Percentiles rank a stretch among this genome's conserved stretches.
phyloP scores from a whole-genome alignment of 1,140 invertebrate genomes.

The Nixonia krombeini region DNA sequence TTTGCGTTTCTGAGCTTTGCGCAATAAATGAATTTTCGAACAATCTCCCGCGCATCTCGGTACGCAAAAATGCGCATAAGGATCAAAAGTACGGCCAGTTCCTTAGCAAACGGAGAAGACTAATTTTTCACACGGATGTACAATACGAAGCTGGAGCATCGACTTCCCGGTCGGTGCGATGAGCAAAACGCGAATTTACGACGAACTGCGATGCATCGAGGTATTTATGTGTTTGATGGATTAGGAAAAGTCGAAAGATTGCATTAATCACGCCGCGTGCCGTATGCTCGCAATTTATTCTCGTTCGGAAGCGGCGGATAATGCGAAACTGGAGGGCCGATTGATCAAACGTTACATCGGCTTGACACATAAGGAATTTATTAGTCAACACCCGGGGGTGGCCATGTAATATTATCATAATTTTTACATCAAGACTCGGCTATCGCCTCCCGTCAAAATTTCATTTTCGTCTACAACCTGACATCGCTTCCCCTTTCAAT shows the following conservation, averaged over 20 bases:
- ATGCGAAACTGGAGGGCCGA: not conserved
- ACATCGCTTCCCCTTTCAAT: not conserved
- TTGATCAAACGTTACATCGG: constrained; percentile 6
- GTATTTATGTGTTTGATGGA: not conserved
- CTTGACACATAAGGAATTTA: constrained; percentile 12
- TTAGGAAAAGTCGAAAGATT: not conserved
- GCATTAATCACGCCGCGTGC: not conserved
- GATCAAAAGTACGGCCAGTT: too few relatives aligned
- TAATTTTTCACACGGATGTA: too few relatives aligned
- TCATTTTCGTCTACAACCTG: not conserved
- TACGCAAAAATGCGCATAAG: too few relatives aligned
- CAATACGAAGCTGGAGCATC: too few relatives aligned
- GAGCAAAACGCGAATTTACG: too few relatives aligned
- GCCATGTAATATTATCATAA: constrained; percentile 16
- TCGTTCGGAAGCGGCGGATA: not conserved
- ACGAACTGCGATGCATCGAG: not conserved
- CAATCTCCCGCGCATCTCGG: too few relatives aligned
- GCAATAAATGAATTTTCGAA: too few relatives aligned
- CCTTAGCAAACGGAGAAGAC: too few relatives aligned
- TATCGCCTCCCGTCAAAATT: constrained; percentile 9
- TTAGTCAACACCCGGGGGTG: constrained; percentile 11
- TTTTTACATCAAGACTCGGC: constrained; percentile 13
- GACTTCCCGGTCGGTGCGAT: too few relatives aligned
- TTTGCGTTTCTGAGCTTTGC: too few relatives aligned
- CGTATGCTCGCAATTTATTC: not conserved